phyloP scores from a whole-genome alignment of 2,113 vertebrate species.

The Passer montanus region DNA sequence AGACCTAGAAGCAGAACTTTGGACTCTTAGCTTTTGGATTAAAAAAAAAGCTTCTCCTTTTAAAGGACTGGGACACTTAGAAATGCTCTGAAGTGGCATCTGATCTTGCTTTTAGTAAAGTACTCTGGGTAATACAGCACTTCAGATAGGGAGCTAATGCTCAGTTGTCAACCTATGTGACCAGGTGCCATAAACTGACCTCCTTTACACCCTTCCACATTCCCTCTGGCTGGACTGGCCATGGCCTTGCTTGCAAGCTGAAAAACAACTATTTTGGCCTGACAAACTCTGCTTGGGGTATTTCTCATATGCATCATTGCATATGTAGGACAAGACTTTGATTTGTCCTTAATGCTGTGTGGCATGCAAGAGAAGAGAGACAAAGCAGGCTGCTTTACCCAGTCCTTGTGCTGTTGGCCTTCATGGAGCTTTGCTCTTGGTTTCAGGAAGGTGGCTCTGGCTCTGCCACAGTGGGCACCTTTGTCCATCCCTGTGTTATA shows the following conservation, averaged over 20 bases:
- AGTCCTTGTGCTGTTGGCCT: background rate
- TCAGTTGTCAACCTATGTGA: background rate
- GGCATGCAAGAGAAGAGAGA: background rate
- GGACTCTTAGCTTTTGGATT: background rate
- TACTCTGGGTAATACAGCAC: background rate
- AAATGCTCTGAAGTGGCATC: background rate
- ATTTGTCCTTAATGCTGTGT: background rate
- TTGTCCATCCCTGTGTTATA: background rate
- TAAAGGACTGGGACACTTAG: background rate
- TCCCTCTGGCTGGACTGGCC: background rate
- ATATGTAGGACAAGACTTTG: background rate
- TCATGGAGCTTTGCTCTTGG: background rate
- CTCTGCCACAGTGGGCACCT: rapidly evolving
- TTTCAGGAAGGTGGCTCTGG: background rate
- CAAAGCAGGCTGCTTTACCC: background rate
- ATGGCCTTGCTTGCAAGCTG: background rate
- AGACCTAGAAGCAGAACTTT: background rate
- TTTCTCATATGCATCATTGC: background rate
- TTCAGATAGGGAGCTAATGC: background rate
- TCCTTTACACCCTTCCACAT: background rate
- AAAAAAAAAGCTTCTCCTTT: background rate
- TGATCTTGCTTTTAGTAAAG: background rate
- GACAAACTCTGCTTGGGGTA: background rate
- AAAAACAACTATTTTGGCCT: background rate
- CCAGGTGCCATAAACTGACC: background rate